Conservation (phyloP, 2,888 invertebrate species). For the Calliopum simillimum region DNA sequence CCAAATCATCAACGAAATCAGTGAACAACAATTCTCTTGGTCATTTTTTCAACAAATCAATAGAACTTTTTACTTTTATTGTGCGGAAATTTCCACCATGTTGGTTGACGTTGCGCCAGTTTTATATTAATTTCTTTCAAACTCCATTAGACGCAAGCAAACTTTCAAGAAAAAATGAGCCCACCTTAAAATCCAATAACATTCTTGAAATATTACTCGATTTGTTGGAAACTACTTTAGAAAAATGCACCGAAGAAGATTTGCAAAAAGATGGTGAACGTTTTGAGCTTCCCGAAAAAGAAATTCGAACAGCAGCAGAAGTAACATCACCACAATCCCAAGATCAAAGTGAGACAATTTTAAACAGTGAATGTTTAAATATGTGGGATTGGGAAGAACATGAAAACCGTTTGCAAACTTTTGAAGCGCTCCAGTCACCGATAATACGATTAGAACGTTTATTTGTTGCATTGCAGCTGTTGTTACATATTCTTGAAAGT, state of each 20-base stretch:
- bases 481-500: conserved; percentile 70
- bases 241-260: conserved; percentile 47
- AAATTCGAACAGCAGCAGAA: conserved; percentile 15
- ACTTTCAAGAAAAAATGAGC: conserved; percentile 43
- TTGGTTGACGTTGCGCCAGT: conserved; percentile 60
- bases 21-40: conserved; percentile 41
- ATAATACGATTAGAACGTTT: conserved; percentile 69
- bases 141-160: conserved; percentile 48
- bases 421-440: conserved; percentile 49
- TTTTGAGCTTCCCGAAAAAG: neutral
- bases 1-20: conserved; percentile 39
- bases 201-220: conserved; percentile 51
- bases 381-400: conserved; percentile 59
- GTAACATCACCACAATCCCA: conserved; percentile 18
- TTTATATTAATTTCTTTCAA: conserved; percentile 55
- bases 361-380: conserved; percentile 49
- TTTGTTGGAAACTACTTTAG: conserved; percentile 52
- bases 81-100: conserved; percentile 63
- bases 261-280: conserved; percentile 34
- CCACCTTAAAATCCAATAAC: conserved; percentile 44
- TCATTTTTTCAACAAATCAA: conserved; percentile 51
- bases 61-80: conserved; percentile 55
- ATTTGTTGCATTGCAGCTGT: conserved; percentile 68
- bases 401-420: conserved; percentile 50
- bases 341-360: neutral